These are phyloP conservation scores for Caligus rogercresseyi DNA, from an alignment of 1,140 invertebrate genomes.

Conservation along the genomic window DNA sequence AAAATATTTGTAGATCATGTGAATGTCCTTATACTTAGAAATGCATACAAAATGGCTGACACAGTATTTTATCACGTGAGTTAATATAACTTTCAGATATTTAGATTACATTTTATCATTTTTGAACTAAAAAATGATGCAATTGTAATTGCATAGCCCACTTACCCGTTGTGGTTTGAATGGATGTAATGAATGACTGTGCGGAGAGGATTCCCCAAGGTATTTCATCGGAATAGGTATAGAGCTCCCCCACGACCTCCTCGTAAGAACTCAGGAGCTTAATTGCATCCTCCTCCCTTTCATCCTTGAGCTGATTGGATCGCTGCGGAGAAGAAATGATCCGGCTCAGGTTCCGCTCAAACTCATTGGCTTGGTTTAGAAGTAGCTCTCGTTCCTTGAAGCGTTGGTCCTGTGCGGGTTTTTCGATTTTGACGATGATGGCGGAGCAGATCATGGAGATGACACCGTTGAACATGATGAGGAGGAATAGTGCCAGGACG, in stretches of 20 bases:
- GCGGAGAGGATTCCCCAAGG: slow-evolving; percentile 3
- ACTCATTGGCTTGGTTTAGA: background rate
- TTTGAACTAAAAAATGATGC: too few species aligned
- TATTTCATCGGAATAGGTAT: slow-evolving; percentile 9
- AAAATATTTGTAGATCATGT: too few species aligned
- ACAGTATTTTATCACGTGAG: too few species aligned
- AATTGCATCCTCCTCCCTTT: background rate
- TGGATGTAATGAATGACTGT: slow-evolving; percentile 5
- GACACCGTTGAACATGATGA: slow-evolving; percentile 12
- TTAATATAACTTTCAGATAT: too few species aligned
- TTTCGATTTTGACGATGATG: slow-evolving; percentile 1
- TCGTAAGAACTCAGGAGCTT: background rate
- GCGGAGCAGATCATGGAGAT: slow-evolving; percentile 11
- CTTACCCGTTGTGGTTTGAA: slow-evolving; percentile 8
- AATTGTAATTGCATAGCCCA: too few species aligned
- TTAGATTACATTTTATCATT: too few species aligned
- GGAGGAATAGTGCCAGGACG: background rate
- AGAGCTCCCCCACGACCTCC: background rate
- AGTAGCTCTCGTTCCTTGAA: slow-evolving; percentile 1
- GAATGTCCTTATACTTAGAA: too few species aligned
- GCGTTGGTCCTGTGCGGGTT: background rate
- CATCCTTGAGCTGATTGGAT: too few species aligned
- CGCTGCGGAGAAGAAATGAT: background rate
- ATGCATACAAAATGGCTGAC: too few species aligned
- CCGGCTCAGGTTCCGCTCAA: background rate